Conservation (phyloP, 1,140 invertebrate genomes). For the Megalopta genalis region DNA sequence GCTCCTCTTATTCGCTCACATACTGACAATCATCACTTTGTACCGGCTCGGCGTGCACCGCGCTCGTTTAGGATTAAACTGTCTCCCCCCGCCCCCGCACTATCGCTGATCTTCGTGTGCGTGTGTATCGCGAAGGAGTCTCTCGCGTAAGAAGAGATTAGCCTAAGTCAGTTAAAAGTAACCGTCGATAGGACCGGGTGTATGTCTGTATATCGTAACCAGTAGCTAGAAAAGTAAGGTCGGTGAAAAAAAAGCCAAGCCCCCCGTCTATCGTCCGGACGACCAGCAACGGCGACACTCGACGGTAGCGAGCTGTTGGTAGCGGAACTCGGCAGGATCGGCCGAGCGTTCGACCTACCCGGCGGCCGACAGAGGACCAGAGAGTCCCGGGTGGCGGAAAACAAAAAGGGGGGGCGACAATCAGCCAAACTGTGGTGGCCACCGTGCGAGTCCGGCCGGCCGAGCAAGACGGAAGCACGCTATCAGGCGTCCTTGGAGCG, state of each 20-base stretch:
- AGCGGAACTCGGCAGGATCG: not conserved
- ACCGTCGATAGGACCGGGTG: slow-evolving; percentile 8
- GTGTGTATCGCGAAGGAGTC: too few species aligned
- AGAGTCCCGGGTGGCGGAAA: not conserved
- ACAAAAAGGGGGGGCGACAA: slow-evolving; percentile 9
- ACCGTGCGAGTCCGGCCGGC: slow-evolving; percentile 38
- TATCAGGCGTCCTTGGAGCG: slow-evolving; percentile 53
- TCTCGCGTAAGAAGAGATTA: too few species aligned
- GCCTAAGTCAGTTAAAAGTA: not conserved
- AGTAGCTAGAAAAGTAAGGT: slow-evolving; percentile 38
- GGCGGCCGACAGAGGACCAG: not conserved
- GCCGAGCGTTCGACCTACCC: slow-evolving; percentile 29
- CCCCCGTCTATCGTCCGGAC: slow-evolving; percentile 41
- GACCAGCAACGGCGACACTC: slow-evolving; percentile 8
- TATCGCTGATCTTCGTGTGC: slow-evolving; percentile 3
- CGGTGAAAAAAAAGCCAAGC: not conserved
- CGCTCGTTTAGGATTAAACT: slow-evolving; percentile 36
- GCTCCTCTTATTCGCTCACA: slow-evolving; percentile 42
- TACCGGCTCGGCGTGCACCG: slow-evolving; percentile 26
- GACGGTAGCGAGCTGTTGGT: too few species aligned
- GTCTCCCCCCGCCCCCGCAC: not conserved
- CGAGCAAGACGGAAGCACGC: slow-evolving; percentile 59
- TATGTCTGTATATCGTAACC: slow-evolving; percentile 20
- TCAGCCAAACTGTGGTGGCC: slow-evolving; percentile 59
- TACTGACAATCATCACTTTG: slow-evolving; percentile 57